These are phyloP conservation scores for Galago senegalensis DNA, from an alignment of 2,797 vertebrate genomes.

Conservation along the genomic window DNA sequence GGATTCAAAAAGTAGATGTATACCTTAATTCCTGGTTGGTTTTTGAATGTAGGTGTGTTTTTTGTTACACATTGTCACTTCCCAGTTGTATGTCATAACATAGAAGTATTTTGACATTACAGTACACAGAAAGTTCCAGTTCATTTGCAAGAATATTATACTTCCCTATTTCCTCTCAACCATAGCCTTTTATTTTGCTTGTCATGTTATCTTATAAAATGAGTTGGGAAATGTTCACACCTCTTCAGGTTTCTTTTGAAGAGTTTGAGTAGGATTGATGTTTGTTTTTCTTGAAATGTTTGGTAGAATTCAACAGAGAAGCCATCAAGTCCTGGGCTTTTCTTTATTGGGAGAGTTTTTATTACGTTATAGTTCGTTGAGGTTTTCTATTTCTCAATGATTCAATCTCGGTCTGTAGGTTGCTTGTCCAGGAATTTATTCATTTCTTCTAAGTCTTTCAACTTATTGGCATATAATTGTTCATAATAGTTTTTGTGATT, in stretches of 20 bases:
- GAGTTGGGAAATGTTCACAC: background rate
- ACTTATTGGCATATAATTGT: background rate
- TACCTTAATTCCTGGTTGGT: background rate
- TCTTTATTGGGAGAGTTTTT: background rate
- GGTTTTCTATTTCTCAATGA: background rate
- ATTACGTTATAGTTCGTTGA: background rate
- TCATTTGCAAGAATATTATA: conserved; percentile 24
- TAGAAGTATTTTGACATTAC: background rate
- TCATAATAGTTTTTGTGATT: background rate
- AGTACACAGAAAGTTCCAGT: background rate
- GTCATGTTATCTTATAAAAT: background rate
- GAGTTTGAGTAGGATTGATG: background rate
- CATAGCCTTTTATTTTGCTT: background rate
- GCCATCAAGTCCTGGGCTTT: background rate
- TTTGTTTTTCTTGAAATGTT: background rate
- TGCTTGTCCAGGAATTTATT: background rate
- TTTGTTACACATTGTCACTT: background rate
- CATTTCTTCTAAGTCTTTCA: background rate
- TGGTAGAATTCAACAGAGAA: background rate
- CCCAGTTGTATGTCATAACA: background rate
- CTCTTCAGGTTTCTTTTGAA: background rate
- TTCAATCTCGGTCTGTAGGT: background rate
- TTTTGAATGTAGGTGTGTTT: background rate
- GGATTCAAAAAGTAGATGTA: background rate
- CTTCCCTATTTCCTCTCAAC: background rate